Percentiles rank a stretch among this genome's conserved stretches.
phyloP scores from a whole-genome alignment of 92 coral and sea anemone species.

The Isaurus tuberculatus region DNA sequence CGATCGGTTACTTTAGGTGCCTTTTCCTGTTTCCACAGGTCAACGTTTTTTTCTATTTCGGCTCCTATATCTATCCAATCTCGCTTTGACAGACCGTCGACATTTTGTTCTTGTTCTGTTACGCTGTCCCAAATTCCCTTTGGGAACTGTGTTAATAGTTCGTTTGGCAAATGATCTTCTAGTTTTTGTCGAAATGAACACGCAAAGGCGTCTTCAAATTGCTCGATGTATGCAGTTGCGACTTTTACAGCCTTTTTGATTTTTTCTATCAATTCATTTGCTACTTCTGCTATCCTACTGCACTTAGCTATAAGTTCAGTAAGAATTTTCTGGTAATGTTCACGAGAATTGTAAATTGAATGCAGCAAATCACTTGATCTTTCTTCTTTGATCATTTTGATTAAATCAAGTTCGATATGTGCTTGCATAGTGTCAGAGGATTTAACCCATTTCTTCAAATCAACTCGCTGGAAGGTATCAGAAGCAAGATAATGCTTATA shows the following conservation, averaged over 20 bases:
- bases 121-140: slow-evolving; percentile 5
- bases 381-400: slow-evolving; percentile 7
- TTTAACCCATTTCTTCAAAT: neutral
- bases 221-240: neutral
- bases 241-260: neutral
- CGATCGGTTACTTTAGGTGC: neutral
- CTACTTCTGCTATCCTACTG: neutral
- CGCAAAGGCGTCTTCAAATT: neutral
- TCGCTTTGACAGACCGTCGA: neutral
- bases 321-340: neutral
- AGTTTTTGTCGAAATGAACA: neutral
- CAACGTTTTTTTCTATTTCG: neutral
- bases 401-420: slow-evolving; percentile 17
- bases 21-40: neutral
- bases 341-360: neutral
- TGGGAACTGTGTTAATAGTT: slow-evolving; percentile 2
- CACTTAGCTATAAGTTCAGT: neutral
- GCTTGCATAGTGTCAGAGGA: neutral
- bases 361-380: neutral
- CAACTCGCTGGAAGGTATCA: neutral
- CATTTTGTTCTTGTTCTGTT: neutral
- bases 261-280: neutral
- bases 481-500: slow-evolving; percentile 4
- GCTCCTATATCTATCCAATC: slow-evolving; percentile 8
- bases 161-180: neutral